Conservation (phyloP, 2,113 vertebrate genomes). For the Gyps fulvus region DNA sequence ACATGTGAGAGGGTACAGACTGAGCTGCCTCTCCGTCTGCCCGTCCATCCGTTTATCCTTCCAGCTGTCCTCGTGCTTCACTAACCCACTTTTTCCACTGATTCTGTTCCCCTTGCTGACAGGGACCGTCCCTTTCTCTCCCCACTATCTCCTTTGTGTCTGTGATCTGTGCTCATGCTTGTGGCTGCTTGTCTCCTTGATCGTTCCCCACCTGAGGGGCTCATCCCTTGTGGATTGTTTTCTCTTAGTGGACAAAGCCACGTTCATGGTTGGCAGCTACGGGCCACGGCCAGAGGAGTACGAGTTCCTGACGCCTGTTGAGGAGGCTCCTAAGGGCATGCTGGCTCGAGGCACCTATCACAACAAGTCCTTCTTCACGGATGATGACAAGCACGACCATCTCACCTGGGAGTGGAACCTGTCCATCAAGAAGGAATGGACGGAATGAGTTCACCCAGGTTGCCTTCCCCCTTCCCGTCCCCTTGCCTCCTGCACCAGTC, state of each 20-base stretch:
- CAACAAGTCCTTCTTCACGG: conserved; percentile 83
- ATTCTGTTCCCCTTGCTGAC: not conserved
- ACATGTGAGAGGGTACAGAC: not conserved
- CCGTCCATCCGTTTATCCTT: not conserved
- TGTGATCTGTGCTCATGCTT: not conserved
- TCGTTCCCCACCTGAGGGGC: not conserved
- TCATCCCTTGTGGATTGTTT: not conserved
- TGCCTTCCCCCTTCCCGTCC: not conserved
- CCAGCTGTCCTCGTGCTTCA: not conserved
- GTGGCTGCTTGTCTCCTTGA: not conserved
- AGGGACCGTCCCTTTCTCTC: not conserved
- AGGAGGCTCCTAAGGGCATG: conserved; percentile 81
- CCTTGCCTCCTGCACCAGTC: conserved; percentile 45
- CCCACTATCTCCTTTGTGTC: not conserved
- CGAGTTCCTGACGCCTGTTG: conserved; percentile 77
- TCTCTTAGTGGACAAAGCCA: conserved; percentile 79
- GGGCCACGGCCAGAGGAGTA: conserved; percentile 82
- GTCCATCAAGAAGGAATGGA: conserved; percentile 85
- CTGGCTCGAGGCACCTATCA: conserved; percentile 79
- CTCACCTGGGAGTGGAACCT: conserved; percentile 86
- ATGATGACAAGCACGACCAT: conserved; percentile 81
- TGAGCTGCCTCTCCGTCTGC: not conserved
- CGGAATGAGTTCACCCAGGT: conserved; percentile 64
- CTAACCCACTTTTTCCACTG: not conserved
- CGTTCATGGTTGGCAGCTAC: conserved; percentile 83